Conservation (phyloP, 2,797 vertebrate genomes). For the Luscinia luscinia region DNA sequence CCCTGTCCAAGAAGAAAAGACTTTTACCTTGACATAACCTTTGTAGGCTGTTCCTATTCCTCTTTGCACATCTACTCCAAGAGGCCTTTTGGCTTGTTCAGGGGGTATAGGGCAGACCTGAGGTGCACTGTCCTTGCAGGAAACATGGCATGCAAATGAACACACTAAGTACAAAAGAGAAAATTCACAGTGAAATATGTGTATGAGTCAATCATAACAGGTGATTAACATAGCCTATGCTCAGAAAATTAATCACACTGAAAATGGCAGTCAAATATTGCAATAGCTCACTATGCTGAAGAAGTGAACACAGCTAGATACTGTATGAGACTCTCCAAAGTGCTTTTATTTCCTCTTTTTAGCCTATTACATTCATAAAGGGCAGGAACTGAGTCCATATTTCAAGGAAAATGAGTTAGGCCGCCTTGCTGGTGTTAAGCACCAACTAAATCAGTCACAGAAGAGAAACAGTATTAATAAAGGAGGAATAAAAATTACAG, state of each 20-base stretch:
- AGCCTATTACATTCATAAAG: not conserved
- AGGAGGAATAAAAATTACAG: not conserved
- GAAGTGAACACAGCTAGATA: not conserved
- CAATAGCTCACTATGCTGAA: not conserved
- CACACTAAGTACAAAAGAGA: constrained; percentile 83
- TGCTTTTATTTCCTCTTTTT: not conserved
- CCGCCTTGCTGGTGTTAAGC: not conserved
- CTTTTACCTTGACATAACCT: constrained; percentile 92
- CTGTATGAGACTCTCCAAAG: not conserved
- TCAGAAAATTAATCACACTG: not conserved
- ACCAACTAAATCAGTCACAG: not conserved
- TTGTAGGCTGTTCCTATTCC: constrained; percentile 98
- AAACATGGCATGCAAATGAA: constrained; percentile 93
- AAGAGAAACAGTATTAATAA: not conserved
- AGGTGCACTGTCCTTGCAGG: constrained; percentile 93
- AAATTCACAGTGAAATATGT: constrained; percentile 1
- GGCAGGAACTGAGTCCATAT: not conserved
- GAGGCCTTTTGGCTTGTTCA: constrained; percentile 93
- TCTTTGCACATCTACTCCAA: constrained; percentile 94
- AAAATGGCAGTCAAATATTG: not conserved
- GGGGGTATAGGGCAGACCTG: constrained; percentile 94
- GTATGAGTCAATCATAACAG: constrained; percentile 7
- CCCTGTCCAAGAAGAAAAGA: constrained; percentile 6
- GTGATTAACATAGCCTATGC: not conserved
- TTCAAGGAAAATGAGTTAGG: not conserved